Evolutionary conservation across 2,797 vertebrate species (phyloP), one percentile per base, ranked within the genome.

Genomic region (Corythornis leucogaster): DNA sequence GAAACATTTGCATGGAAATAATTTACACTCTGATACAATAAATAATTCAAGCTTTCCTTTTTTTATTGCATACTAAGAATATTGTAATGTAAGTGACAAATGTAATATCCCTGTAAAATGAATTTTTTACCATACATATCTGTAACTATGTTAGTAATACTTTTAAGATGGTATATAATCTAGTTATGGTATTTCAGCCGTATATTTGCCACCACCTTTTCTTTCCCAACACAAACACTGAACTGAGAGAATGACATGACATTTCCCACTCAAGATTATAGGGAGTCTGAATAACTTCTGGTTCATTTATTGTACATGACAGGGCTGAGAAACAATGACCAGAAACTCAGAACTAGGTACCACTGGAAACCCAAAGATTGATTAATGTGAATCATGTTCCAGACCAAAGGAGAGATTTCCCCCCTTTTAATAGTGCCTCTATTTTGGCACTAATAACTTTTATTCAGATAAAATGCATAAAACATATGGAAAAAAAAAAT

Each of bases 51-150:
- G 40, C 8, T 88, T 68, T 89, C 15, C 18, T 18, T 85, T 85
- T 89, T 70, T 76, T 78, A 46, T 81, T 79, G 33, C 25, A 66
- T 74, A 55, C 53, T 82, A 89, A 82, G 81, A 87, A 73, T 64
- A 94, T 69, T 25, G 71, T 62, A 30, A 64, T 15, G 10, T 62
- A 93, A 95, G 77, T 74, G 57, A 89, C 75, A 89, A 85, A 45
- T 75, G 15, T 85, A 79, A 79, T 64, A 85, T 59, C 59, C 43
- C 57, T 92, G 70, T 84, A 67, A 82, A 42, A 62, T 83, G 54
- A 85, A 86, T 69, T 74, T 93, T 87, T 74, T 64, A 71, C 70
- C 45, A 58, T 55, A 59, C 55, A 93, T 94, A 94, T 86, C 19
- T n/a, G 3, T 71, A 91, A 78, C 26, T 75, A 61, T 30, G 22